These are phyloP conservation scores for Sinocyclocheilus anshuiensis DNA, from an alignment of 2,113 vertebrate species.

Conservation along the genomic window DNA sequence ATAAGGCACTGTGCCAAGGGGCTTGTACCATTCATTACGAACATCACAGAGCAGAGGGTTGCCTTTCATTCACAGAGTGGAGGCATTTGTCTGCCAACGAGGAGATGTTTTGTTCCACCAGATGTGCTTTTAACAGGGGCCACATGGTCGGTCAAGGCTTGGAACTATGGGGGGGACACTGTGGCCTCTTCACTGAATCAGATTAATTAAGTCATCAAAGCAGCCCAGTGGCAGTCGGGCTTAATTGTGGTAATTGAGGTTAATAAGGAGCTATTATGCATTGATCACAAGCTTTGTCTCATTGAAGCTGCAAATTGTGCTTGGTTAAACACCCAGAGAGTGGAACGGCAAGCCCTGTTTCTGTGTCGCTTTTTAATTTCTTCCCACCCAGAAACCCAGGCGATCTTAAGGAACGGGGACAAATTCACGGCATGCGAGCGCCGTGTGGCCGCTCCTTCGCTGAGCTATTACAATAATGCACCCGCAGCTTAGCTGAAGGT, in stretches of 20 bases:
- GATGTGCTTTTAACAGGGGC: conserved; percentile 77
- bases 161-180: conserved; percentile 61
- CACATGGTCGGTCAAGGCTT: conserved; percentile 75
- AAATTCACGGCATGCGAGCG: not conserved
- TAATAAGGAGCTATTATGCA: conserved; percentile 80
- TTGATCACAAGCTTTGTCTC: conserved; percentile 83
- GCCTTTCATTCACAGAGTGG: conserved; percentile 75
- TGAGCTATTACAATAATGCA: conserved; percentile 15
- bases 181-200: conserved; percentile 76
- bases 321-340: conserved; percentile 77
- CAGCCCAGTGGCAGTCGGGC: conserved; percentile 78
- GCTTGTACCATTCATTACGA: conserved; percentile 80
- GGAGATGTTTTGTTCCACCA: conserved; percentile 75
- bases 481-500: conserved; percentile 23
- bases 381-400: not conserved
- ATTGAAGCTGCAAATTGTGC: conserved; percentile 78
- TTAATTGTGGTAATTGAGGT: conserved; percentile 85
- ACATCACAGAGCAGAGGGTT: conserved; percentile 75
- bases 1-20: conserved; percentile 81
- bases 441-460: not conserved
- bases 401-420: not conserved
- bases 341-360: conserved; percentile 50
- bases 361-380: conserved; percentile 22
- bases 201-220: conserved; percentile 83
- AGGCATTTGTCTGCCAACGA: conserved; percentile 77